Base-by-base conservation (phyloP, 2,113 vertebrate species). In the Aspidoscelis tigris region DNA sequence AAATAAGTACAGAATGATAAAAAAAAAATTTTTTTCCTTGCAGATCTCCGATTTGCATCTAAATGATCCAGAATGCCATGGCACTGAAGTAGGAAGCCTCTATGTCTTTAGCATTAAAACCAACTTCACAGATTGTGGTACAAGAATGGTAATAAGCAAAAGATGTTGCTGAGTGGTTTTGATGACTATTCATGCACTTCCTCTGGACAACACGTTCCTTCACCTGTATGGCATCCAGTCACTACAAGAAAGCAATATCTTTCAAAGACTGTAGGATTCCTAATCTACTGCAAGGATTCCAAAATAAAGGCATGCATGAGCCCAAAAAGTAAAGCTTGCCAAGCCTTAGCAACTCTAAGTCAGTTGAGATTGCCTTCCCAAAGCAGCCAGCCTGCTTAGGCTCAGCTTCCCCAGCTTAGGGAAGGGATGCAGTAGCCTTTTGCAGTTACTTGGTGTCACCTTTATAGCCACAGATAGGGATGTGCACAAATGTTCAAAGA, bases 31-130 rank as follows among this genome's bases (percentile, higher is more conserved):
- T 8, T 64, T 76, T 91, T 90, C 9, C 65, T 74, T 86, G 14
- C 82, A 97, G 95, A 93, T 93, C 81, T 95, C 93, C 94, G 94
- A 97, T 95, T 93, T 97, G 88, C 92, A 97, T 88, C 83, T 96
- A 68, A 97, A 95, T 44, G 86, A 96, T 39, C 91, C 94, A 0
- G 90, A 94, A 50, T 96, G 93, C 58, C 92, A 90, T 0, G 95
- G 96, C 22, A 87, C 81, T 39, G 91, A 95, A 93, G 94, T 92
- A 2, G 93, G 84, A 75, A 92, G 93, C 9, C 76, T 93, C 84
- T 96, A 95, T 0, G 81, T 95, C 55, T 96, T 97, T 92, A 96
- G 88, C 88, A 96, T 96, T 61, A 96, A 93, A 92, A 96, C 80
- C 0, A 94, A 96, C 86, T 93, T 97, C 78, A 94, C 95, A 3